Percentiles rank a stretch among this genome's conserved stretches.
Evolutionary conservation across 2,797 vertebrate genomes (phyloP).

Genomic region (Lemur catta): DNA sequence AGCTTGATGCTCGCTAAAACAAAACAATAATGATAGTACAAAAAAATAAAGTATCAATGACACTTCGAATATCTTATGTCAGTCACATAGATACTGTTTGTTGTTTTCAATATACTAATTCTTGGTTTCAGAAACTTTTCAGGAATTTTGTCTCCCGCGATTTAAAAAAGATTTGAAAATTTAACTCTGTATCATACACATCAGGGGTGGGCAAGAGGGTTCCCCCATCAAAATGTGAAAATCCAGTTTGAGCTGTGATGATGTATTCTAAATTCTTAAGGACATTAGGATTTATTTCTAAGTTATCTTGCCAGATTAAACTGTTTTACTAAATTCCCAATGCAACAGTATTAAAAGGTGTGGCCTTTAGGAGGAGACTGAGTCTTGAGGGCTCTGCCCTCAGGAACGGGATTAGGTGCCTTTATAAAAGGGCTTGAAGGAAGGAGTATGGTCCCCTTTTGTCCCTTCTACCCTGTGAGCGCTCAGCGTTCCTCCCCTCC

Average conservation of each 20-base stretch:
- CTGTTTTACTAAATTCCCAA: background rate
- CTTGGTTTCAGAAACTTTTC: background rate
- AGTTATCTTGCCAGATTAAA: background rate
- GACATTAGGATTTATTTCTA: background rate
- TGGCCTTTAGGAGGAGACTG: background rate
- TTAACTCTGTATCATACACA: background rate
- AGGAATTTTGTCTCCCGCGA: background rate
- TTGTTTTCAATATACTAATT: conserved; percentile 5
- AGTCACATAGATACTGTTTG: background rate
- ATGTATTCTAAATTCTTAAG: conserved; percentile 5
- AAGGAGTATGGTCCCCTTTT: background rate
- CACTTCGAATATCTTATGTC: background rate
- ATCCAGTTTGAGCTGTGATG: background rate
- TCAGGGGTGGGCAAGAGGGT: fast-evolving
- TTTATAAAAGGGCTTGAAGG: background rate
- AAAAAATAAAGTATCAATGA: background rate
- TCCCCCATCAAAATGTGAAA: background rate
- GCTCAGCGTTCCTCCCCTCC: background rate
- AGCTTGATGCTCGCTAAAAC: background rate
- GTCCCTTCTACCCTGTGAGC: background rate
- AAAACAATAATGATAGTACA: background rate
- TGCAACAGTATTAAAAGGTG: background rate
- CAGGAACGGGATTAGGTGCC: background rate
- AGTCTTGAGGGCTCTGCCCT: background rate
- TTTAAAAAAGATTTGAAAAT: background rate